Evolutionary conservation across 2,888 invertebrate species (phyloP), one percentile per base, ranked within the genome.

Genomic region (Papilio protenor): DNA sequence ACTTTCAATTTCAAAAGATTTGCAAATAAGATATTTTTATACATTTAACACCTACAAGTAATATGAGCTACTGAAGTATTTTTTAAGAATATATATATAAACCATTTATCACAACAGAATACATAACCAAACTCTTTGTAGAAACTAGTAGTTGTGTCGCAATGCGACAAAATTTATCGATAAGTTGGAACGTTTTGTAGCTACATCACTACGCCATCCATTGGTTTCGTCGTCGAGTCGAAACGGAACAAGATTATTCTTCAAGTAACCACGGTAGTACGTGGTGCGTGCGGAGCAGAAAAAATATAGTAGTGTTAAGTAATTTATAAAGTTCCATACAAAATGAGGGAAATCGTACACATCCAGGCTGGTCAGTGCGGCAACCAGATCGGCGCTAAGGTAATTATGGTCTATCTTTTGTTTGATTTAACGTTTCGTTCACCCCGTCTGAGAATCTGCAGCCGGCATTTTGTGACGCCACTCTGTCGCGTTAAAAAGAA

Each of bases 321-420:
- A 90, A 91, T 89, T 92, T 90, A 91, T 92, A 81, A 92, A 91
- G 92, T 90, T 87, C 86, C 84, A 84, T 88, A 86, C 85, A 86
- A 95, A 94, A 97, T 97, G 97, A 96, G 97, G 94, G 97, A 97
- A 96, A 97, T 97, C 91, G 97, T 97, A 84, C 97, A 97, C 87
- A 92, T 97, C 81, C 97, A 97, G 90, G 97, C 97, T 87, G 97
- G 97, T 86, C 97, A 97, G 90, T 97, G 97, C 94, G 97, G 97
- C 82, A 97, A 97, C 95, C 97, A 97, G 94, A 97, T 97, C 88
- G 97, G 97, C 92, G 75, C 79, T 57, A 79, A 75, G 75, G 71
- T 69, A 47, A 78, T 75, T 73, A 78, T 79, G 52, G 49, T 74
- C 47, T 14, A 72, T 73, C 86, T 81, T 85, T 86, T 87, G 85